These are phyloP conservation scores for Nasonia vitripennis DNA, from an alignment of 1,140 invertebrate species.

Conservation along the genomic window DNA sequence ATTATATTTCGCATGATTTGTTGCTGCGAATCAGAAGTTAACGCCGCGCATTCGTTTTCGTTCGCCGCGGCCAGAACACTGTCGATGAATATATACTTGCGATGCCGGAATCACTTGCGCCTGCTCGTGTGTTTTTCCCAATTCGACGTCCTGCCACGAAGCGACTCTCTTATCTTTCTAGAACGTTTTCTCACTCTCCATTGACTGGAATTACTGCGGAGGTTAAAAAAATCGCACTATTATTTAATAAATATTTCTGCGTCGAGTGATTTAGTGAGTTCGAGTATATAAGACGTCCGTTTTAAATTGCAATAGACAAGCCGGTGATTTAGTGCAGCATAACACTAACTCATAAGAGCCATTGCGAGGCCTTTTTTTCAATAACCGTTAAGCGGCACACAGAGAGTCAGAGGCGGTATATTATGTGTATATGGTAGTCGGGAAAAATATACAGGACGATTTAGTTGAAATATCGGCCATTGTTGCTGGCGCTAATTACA, in stretches of 20 bases:
- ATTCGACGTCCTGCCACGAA: too few relatives aligned
- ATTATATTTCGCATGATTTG: conserved; percentile 24
- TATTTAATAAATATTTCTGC: not conserved
- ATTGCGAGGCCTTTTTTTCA: not conserved
- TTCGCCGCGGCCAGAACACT: too few relatives aligned
- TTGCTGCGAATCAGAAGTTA: not conserved
- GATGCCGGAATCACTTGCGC: too few relatives aligned
- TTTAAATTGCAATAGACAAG: not conserved
- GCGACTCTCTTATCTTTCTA: too few relatives aligned
- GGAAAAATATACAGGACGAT: not conserved
- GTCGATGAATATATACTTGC: too few relatives aligned
- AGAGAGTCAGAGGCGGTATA: not conserved
- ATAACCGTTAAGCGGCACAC: not conserved
- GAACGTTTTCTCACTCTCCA: too few relatives aligned
- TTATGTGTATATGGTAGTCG: not conserved
- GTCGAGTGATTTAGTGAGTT: not conserved
- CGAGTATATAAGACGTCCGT: not conserved
- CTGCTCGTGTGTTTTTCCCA: too few relatives aligned
- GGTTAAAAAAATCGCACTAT: not conserved
- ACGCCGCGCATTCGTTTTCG: not conserved
- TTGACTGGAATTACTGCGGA: too few relatives aligned
- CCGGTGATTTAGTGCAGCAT: not conserved
- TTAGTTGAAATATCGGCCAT: conserved; percentile 6
- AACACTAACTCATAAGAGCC: not conserved
- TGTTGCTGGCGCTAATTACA: not conserved